Evolutionary conservation across 2,797 vertebrate species (phyloP), one percentile per base, ranked within the genome.

Genomic region (Discoglossus pictus): DNA sequence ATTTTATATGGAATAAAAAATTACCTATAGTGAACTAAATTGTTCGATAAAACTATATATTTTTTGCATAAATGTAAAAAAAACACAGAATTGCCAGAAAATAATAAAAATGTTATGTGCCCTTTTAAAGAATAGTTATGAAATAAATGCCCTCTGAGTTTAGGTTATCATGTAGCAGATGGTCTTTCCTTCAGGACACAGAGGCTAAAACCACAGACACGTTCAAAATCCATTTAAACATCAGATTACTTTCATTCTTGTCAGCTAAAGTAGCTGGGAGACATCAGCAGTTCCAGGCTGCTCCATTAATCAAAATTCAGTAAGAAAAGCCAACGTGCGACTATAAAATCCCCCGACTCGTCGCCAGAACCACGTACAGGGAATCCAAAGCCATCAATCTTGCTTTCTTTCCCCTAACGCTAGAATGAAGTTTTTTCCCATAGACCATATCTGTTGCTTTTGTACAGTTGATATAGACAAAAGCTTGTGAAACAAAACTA

Each of bases 301-400:
- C 73, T 64, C 68, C 82, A 79, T 83, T 78, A 65, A 76, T 85
- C 80, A 80, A 79, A 74, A 80, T 76, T 78, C 77, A 72, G 75
- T 0, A 10, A 65, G 62, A 74, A 74, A 73, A 80, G 76, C 65
- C 81, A 75, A 16, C 0, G 50, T 44, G 74, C 70, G 58, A 73
- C 78, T 68, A 6, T 52, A 64, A 76, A 74, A 47, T 31, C 74
- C 74, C 74, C 68, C 23, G 67, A 61, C 59, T 79, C 12, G 12
- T 12, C 23, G 75, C 73, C 78, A 68, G n/a, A 25, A 63, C 25
- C 75, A 60, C 2, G 36, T 65, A 18, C n/a, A 0, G 38, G 65
- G 20, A 73, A 53, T 61, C 72, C 23, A 25, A 46, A 24, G 51
- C 73, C 68, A 72, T 73, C 76, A 36, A 61, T 75, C 72, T 68